phyloP scores from a whole-genome alignment of 2,888 invertebrate genomes.

The Epinotia demarniana region DNA sequence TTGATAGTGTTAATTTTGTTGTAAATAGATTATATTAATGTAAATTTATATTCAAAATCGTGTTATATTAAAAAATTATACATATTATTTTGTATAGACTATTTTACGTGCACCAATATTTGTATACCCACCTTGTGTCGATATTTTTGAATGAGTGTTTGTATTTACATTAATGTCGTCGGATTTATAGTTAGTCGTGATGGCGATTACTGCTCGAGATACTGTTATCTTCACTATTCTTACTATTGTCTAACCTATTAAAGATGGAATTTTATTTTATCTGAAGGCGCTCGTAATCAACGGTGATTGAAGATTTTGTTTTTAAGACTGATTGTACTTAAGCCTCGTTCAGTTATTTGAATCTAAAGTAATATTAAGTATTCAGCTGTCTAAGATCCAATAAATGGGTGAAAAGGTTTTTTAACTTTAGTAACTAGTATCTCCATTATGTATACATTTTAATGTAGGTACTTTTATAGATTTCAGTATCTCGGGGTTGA shows the following conservation, averaged over 20 bases:
- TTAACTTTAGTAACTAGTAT: background rate
- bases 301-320: background rate
- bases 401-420: background rate
- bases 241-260: background rate
- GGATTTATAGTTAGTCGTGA: constrained; percentile 48
- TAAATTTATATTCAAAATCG: constrained; percentile 14
- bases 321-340: background rate
- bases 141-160: constrained; percentile 42
- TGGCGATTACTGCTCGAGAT: constrained; percentile 37
- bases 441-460: background rate
- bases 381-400: background rate
- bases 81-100: constrained; percentile 51
- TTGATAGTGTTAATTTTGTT: constrained; percentile 36
- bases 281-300: background rate
- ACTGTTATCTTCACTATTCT: constrained; percentile 26
- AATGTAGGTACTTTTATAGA: background rate
- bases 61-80: constrained; percentile 32
- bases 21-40: constrained; percentile 22
- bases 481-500: constrained; percentile 50
- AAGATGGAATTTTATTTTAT: background rate
- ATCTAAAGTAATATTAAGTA: background rate
- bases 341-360: background rate
- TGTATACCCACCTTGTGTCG: constrained; percentile 40
- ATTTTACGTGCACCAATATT: constrained; percentile 51
- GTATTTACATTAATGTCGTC: constrained; percentile 49